Evolutionary conservation across 2,888 invertebrate species (phyloP).

Genomic region (Leptinotarsa haldemani): DNA sequence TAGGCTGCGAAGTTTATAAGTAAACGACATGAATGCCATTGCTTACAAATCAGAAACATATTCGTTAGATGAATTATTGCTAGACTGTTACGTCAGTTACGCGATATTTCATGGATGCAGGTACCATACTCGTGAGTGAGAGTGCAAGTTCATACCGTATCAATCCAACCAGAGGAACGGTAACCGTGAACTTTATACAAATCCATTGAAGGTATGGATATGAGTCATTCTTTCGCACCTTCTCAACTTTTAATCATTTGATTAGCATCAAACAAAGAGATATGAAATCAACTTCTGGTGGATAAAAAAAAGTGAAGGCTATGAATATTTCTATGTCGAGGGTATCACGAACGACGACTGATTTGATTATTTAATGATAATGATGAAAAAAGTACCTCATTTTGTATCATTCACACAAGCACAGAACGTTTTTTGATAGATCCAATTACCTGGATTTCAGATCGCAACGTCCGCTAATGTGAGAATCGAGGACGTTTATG

Average conservation of each 20-base stretch:
- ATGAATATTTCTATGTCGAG: constrained; percentile 6
- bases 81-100: not conserved
- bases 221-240: not conserved
- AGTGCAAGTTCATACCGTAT: constrained; percentile 5
- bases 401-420: not conserved
- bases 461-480: no score
- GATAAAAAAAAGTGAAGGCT: constrained; percentile 1
- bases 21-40: no score
- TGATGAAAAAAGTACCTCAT: not conserved
- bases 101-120: not conserved
- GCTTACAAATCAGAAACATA: no score
- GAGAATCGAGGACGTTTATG: no score
- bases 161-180: not conserved
- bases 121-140: not conserved
- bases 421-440: no score
- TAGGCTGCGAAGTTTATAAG: no score
- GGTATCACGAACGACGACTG: not conserved
- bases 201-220: not conserved
- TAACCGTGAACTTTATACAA: constrained; percentile 11
- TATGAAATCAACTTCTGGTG: not conserved
- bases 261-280: constrained; percentile 16
- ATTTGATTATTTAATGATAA: not conserved
- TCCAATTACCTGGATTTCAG: no score
- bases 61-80: no score
- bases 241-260: not conserved